phyloP scores from a whole-genome alignment of 1,140 invertebrate species.

The Procambarus clarkii region DNA sequence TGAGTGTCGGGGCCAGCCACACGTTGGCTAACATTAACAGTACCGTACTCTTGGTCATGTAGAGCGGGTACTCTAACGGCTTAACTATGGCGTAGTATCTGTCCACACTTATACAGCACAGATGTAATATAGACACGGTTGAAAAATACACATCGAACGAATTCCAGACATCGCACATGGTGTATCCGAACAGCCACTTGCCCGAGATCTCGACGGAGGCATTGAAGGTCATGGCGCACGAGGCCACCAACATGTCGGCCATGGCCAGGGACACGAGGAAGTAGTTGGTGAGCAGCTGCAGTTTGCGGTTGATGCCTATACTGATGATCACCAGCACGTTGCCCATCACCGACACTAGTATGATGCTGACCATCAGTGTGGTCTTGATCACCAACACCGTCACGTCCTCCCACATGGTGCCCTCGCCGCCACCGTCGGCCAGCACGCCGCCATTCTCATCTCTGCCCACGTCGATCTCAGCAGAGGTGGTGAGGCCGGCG shows the following conservation, averaged over 20 bases:
- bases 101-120: constrained; percentile 93
- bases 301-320: constrained; percentile 83
- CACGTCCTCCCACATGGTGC: constrained; percentile 37
- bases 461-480: not conserved
- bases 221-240: constrained; percentile 97
- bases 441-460: constrained; percentile 27
- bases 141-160: constrained; percentile 80
- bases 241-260: constrained; percentile 92
- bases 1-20: constrained; percentile 93
- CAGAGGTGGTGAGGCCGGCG: not conserved
- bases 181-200: constrained; percentile 89
- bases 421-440: constrained; percentile 21
- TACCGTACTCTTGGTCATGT: constrained; percentile 88
- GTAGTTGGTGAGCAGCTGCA: constrained; percentile 93
- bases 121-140: constrained; percentile 92
- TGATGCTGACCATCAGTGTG: constrained; percentile 87
- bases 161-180: constrained; percentile 96
- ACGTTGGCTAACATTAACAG: constrained; percentile 83
- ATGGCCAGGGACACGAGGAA: constrained; percentile 95
- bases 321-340: constrained; percentile 91
- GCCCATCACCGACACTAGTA: constrained; percentile 89
- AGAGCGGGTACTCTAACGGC: constrained; percentile 91
- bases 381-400: constrained; percentile 79
- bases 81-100: constrained; percentile 91
- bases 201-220: constrained; percentile 88